These are phyloP conservation scores for Ypsolopha sequella DNA, from an alignment of 2,888 invertebrate genomes.

Conservation along the genomic window DNA sequence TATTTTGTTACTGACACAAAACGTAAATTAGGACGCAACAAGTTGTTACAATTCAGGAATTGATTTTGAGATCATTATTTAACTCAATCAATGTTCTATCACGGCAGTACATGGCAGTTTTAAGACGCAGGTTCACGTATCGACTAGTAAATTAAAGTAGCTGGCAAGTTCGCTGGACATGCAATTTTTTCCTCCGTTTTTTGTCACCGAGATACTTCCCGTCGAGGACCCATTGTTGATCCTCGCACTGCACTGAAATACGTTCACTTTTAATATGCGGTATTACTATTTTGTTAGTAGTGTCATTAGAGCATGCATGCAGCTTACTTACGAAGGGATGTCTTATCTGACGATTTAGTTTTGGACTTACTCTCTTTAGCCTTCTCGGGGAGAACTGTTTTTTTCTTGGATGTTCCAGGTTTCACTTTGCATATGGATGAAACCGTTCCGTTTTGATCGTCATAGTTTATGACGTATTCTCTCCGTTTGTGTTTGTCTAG, in stretches of 20 bases:
- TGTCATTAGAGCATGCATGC: slow-evolving; percentile 45
- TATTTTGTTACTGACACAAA: neutral
- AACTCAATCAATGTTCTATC: neutral
- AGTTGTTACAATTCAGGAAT: neutral
- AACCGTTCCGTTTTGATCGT: slow-evolving; percentile 60
- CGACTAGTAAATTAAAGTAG: slow-evolving; percentile 25
- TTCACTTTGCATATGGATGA: slow-evolving; percentile 55
- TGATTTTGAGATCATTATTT: slow-evolving; percentile 1
- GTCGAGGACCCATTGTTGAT: slow-evolving; percentile 37
- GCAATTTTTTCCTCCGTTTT: slow-evolving; percentile 41
- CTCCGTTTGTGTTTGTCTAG: slow-evolving; percentile 15
- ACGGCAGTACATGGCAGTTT: neutral
- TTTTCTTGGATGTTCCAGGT: slow-evolving; percentile 33
- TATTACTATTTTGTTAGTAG: slow-evolving; percentile 21
- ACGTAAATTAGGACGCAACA: neutral
- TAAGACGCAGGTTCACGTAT: neutral
- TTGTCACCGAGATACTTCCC: slow-evolving; percentile 33
- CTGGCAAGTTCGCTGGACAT: slow-evolving; percentile 54
- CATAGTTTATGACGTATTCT: slow-evolving; percentile 53
- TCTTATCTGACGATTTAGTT: slow-evolving; percentile 37
- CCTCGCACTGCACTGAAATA: slow-evolving; percentile 60
- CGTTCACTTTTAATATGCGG: slow-evolving; percentile 37
- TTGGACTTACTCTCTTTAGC: slow-evolving; percentile 31
- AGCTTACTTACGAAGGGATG: slow-evolving; percentile 59
- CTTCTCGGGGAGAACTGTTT: slow-evolving; percentile 29